phyloP scores from a whole-genome alignment of 1,140 invertebrate species.

The Cotesia glomerata region DNA sequence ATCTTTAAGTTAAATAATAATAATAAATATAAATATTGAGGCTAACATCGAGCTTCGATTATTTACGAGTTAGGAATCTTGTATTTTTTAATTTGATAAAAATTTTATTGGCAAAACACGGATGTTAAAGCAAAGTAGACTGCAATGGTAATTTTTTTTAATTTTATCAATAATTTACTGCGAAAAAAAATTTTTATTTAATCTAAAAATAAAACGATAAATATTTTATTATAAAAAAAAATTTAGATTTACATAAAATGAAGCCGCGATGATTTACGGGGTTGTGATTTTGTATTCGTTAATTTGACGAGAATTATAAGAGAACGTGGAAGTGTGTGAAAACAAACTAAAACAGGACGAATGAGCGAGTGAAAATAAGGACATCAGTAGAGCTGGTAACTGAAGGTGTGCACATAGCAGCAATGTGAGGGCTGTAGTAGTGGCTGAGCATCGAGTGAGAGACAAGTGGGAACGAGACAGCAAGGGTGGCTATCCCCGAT shows the following conservation, averaged over 20 bases:
- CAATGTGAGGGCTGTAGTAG: neutral
- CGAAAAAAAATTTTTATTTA: neutral
- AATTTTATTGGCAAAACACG: neutral
- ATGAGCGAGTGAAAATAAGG: constrained; percentile 23
- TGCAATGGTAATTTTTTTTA: neutral
- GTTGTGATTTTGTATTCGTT: constrained; percentile 29
- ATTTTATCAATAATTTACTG: constrained; percentile 22
- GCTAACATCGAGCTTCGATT: neutral
- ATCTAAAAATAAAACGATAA: neutral
- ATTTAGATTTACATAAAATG: neutral
- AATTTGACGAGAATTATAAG: constrained; percentile 22
- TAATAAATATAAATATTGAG: too few relatives aligned
- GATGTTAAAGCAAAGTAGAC: too few relatives aligned
- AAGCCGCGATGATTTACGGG: neutral
- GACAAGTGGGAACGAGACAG: constrained; percentile 8
- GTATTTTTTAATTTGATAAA: constrained; percentile 30
- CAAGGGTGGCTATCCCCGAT: constrained; percentile 45
- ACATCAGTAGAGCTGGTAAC: constrained; percentile 22
- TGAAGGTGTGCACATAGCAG: neutral
- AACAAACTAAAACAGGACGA: constrained; percentile 16
- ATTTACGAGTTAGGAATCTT: constrained; percentile 23
- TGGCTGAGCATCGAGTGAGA: constrained; percentile 2
- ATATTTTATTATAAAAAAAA: neutral
- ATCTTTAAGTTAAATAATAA: too few relatives aligned
- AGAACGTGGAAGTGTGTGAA: neutral